A percentile compares a stretch with the other conserved stretches of the same genome.
Evolutionary conservation across 2,113 vertebrate species (phyloP).

Genomic region (Alexandromys fortis): DNA sequence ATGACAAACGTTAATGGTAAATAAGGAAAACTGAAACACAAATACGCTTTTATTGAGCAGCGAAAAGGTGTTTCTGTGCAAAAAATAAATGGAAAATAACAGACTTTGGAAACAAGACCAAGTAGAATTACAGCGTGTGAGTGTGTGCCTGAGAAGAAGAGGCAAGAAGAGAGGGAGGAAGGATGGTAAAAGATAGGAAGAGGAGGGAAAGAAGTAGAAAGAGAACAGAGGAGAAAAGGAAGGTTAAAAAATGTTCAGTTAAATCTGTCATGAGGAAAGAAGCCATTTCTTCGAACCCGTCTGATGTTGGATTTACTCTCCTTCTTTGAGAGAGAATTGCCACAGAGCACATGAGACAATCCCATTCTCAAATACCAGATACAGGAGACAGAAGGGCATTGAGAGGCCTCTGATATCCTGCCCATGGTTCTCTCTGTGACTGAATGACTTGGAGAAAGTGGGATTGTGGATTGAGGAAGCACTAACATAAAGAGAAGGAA

Average conservation of each 20-base stretch:
- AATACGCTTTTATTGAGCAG: constrained; percentile 65
- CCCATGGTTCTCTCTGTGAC: neutral
- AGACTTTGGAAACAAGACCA: constrained; percentile 63
- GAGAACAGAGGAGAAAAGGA: neutral
- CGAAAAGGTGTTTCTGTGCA: constrained; percentile 25
- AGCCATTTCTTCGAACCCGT: neutral
- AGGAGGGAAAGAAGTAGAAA: neutral
- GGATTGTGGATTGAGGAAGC: neutral
- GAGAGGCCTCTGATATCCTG: neutral
- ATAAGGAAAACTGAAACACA: constrained; percentile 68
- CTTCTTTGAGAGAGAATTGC: neutral
- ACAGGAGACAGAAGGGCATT: fast-evolving
- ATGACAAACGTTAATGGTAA: constrained; percentile 77
- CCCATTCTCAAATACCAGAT: neutral
- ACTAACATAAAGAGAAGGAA: neutral
- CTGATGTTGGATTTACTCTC: neutral
- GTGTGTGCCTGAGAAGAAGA: neutral
- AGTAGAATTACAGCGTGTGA: constrained; percentile 66
- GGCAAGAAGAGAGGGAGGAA: neutral
- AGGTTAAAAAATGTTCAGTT: neutral
- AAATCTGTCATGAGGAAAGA: neutral
- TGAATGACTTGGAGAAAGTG: neutral
- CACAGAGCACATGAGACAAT: neutral
- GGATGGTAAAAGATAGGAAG: neutral
- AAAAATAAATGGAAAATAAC: constrained; percentile 61